A percentile compares a stretch with the other conserved stretches of the same genome.
Conservation (phyloP, 2,888 invertebrate genomes). For the Zeuzera pyrina region DNA sequence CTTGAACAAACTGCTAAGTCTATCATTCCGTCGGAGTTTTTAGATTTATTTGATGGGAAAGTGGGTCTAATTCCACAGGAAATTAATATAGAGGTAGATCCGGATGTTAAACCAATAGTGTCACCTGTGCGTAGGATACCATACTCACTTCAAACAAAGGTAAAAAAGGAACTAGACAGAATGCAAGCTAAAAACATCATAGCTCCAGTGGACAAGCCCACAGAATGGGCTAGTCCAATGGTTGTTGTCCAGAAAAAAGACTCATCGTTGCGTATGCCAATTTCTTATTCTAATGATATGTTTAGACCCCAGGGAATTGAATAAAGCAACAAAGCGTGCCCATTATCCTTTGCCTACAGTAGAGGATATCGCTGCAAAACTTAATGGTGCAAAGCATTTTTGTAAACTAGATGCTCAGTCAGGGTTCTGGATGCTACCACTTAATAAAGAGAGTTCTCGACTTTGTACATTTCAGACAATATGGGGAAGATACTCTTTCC, state of each 20-base stretch:
- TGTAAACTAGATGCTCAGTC: constrained; percentile 14
- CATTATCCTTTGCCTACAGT: constrained; percentile 13
- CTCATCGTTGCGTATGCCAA: too few species aligned
- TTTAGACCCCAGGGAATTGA: constrained; percentile 14
- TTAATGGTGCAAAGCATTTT: constrained; percentile 14
- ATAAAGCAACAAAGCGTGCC: constrained; percentile 12
- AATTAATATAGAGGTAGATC: constrained; percentile 12
- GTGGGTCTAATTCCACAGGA: too few species aligned
- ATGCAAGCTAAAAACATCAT: constrained; percentile 14
- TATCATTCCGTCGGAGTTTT: too few species aligned
- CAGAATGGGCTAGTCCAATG: constrained; percentile 17
- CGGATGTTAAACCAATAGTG: constrained; percentile 8
- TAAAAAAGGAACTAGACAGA: constrained; percentile 16
- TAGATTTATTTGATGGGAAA: too few species aligned
- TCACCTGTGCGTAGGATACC: constrained; percentile 7
- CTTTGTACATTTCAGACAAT: constrained; percentile 12
- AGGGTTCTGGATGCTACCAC: constrained; percentile 14
- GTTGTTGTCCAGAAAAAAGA: constrained; percentile 15
- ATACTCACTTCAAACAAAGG: constrained; percentile 12
- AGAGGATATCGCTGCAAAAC: constrained; percentile 15
- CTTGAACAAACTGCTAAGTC: constrained; percentile 3
- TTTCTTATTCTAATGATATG: constrained; percentile 15
- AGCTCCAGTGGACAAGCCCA: constrained; percentile 15
- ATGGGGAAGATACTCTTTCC: constrained; percentile 15
- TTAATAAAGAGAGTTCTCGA: constrained; percentile 9